These are phyloP conservation scores for Monomorium pharaonis DNA, from an alignment of 1,140 invertebrate species.

Conservation along the genomic window DNA sequence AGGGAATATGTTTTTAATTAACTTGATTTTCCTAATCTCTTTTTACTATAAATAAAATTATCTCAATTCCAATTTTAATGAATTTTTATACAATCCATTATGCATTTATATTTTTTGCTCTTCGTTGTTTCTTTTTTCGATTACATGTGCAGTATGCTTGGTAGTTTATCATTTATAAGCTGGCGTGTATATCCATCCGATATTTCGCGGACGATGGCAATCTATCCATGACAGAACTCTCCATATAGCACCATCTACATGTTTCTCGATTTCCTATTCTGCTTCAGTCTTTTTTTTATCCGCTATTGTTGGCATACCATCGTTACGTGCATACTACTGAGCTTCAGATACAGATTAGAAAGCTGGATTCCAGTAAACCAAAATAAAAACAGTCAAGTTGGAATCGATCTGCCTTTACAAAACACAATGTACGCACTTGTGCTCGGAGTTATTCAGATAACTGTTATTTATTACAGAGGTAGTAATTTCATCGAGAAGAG, in stretches of 20 bases:
- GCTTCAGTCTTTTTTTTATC: constrained; percentile 35
- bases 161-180: constrained; percentile 62
- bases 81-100: neutral
- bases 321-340: constrained; percentile 47
- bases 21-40: neutral
- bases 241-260: constrained; percentile 36
- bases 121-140: neutral
- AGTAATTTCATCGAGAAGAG: neutral
- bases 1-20: neutral
- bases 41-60: neutral
- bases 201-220: constrained; percentile 61
- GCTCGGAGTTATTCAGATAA: neutral
- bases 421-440: neutral
- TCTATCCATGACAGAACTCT: constrained; percentile 48
- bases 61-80: neutral
- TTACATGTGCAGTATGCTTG: neutral
- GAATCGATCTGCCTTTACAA: constrained; percentile 52
- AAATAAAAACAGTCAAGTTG: constrained; percentile 40
- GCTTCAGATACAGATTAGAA: constrained; percentile 64
- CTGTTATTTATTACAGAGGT: constrained; percentile 27
- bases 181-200: constrained; percentile 33
- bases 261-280: constrained; percentile 51
- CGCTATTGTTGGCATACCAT: constrained; percentile 42
- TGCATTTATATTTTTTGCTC: neutral
- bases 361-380: constrained; percentile 50